Percentiles rank a stretch among this genome's conserved stretches.
Conservation (phyloP, 2,113 vertebrate genomes). For the Notothenia coriiceps region DNA sequence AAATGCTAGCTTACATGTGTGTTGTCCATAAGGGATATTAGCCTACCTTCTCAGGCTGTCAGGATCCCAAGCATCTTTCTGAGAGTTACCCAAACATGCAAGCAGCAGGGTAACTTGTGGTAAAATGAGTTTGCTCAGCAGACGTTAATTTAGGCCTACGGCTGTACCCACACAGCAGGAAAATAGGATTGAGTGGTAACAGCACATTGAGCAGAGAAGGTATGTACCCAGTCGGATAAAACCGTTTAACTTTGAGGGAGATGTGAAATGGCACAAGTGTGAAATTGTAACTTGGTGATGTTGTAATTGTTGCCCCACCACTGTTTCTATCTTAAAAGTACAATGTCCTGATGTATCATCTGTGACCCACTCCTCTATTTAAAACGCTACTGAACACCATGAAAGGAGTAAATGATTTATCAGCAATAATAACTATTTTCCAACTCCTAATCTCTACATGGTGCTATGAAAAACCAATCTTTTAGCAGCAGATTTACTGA, state of each 20-base stretch:
- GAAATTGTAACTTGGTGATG: neutral
- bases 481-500: constrained; percentile 8
- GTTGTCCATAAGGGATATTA: too few relatives aligned
- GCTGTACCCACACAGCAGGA: neutral
- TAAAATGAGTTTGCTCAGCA: too few relatives aligned
- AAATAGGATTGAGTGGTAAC: too few relatives aligned
- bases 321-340: neutral
- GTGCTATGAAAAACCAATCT: constrained; percentile 5
- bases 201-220: too few relatives aligned
- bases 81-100: neutral
- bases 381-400: neutral
- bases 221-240: too few relatives aligned
- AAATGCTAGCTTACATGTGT: neutral
- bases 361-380: neutral
- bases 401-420: neutral
- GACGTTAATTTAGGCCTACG: too few relatives aligned
- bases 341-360: too few relatives aligned
- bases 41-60: too few relatives aligned
- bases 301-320: neutral
- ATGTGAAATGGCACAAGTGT: neutral
- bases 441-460: neutral
- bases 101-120: too few relatives aligned
- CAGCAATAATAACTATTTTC: neutral
- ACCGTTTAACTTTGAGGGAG: too few relatives aligned
- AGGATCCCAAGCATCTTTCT: neutral